phyloP scores from a whole-genome alignment of 2,888 invertebrate genomes.

The Calameuta filiformis region DNA sequence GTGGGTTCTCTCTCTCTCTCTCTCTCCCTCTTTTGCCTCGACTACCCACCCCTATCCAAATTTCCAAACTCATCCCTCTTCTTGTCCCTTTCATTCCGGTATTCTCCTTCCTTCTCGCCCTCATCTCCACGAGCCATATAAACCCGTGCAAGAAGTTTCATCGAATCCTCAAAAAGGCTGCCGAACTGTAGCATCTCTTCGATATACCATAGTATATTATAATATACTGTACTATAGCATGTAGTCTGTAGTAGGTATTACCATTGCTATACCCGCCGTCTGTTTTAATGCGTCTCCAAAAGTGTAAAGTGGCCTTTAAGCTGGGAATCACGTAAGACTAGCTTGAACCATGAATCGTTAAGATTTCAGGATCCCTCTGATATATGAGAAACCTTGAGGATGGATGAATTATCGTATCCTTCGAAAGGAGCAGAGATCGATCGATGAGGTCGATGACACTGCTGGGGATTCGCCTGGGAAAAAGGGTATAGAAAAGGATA shows the following conservation, averaged over 20 bases:
- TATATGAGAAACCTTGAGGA: neutral
- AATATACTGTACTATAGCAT: no score
- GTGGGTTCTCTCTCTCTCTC: conserved; percentile 27
- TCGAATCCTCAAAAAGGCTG: neutral
- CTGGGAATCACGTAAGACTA: neutral
- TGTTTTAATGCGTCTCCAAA: neutral
- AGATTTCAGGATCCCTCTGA: neutral
- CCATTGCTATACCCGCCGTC: neutral
- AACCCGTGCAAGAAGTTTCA: neutral
- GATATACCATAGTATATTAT: no score
- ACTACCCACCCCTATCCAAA: neutral
- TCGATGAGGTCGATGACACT: neutral
- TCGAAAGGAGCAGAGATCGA: neutral
- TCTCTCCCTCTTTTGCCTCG: neutral
- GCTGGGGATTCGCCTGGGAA: neutral
- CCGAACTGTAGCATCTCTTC: neutral
- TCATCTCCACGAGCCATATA: neutral
- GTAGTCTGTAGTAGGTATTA: no score
- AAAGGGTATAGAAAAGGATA: neutral
- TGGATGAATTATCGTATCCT: neutral
- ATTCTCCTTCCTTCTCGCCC: conserved; percentile 10
- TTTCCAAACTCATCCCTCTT: neutral
- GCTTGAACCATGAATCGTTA: neutral
- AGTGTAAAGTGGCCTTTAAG: neutral
- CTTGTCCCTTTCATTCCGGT: conserved; percentile 15